Base-by-base conservation (phyloP, 2,888 invertebrate species). In the Spilosoma lubricipeda region DNA sequence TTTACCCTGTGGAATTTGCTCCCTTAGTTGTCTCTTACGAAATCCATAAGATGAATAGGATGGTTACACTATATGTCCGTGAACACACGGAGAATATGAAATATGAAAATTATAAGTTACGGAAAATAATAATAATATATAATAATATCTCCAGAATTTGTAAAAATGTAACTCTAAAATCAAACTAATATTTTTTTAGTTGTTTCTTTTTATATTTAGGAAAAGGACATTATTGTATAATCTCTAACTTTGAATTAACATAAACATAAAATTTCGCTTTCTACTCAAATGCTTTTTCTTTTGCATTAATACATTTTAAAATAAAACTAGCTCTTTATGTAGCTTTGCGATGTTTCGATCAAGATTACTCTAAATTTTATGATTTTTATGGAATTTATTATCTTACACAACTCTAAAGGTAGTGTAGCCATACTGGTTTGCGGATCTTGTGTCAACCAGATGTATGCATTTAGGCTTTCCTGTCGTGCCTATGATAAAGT, bases 251-350 rank as follows among this genome's bases (percentile, higher is more conserved):
- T 59, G 9, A 70, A 59, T 30, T 59, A 42, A 63, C 5, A 20
- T 42, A 20, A 59, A 27, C 18, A 42, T 27, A 3, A 27, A 36
- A 59, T 42, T 70, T 70, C 59, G 42, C 70, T 70, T 70, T 70
- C 59, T 70, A 59, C 18, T 70, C 8, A 11, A 70, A 36, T n/a
- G 39, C 27, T 63, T 59, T 59, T 70, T 27, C 27, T 59, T 63
- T 59, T 70, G 59, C 70, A 59, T 42, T 70, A 39, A 59, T 59
- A 27, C 27, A 20, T 70, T 39, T 56, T 30, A 59, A 52, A 27
- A 13, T 4, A 27, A 27, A 59, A 27, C 59, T 13, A 13, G 59
- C 27, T 59, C 15, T 15, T 2, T 30, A 15, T 0, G n/a, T 59
- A 59, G 59, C 4, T 59, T 59, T 30, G 59, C 3, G 48, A 20